Conservation (phyloP, 2,888 invertebrate genomes). For the Brachyptera risi region DNA sequence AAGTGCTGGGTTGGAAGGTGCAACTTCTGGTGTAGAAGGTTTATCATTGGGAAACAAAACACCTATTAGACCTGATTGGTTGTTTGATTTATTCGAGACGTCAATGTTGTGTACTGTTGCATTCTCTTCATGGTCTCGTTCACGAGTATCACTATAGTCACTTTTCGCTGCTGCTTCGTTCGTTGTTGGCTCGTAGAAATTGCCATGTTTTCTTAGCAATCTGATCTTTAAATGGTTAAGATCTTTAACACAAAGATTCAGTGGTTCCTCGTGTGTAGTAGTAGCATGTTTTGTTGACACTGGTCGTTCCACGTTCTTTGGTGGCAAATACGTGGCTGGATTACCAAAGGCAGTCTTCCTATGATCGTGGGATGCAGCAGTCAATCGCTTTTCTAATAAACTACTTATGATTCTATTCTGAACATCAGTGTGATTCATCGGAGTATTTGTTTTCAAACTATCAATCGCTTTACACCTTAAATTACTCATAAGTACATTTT, state of each 20-base stretch:
- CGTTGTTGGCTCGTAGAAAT: slow-evolving; percentile 52
- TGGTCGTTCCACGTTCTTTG: neutral
- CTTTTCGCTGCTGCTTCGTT: neutral
- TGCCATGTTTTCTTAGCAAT: slow-evolving; percentile 58
- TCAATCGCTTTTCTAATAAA: slow-evolving; percentile 63
- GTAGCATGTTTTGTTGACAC: neutral
- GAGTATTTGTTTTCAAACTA: slow-evolving; percentile 22
- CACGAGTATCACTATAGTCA: neutral
- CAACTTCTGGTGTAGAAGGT: neutral
- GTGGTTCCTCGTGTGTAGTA: slow-evolving; percentile 25
- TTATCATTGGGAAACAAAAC: neutral
- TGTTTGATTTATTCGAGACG: neutral
- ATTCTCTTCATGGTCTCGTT: neutral
- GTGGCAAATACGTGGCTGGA: neutral
- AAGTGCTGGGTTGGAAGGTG: slow-evolving; percentile 1
- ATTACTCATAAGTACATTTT: slow-evolving; percentile 3
- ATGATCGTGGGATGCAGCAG: slow-evolving; percentile 54
- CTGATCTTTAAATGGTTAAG: slow-evolving; percentile 53
- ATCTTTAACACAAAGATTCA: slow-evolving; percentile 31
- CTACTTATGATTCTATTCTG: slow-evolving; percentile 67
- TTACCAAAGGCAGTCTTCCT: neutral
- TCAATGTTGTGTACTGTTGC: neutral
- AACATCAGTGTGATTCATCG: slow-evolving; percentile 56
- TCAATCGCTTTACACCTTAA: slow-evolving; percentile 28
- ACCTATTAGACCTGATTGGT: neutral